Evolutionary conservation across 2,888 invertebrate genomes (phyloP).

Genomic region (Polymixis lichenea): DNA sequence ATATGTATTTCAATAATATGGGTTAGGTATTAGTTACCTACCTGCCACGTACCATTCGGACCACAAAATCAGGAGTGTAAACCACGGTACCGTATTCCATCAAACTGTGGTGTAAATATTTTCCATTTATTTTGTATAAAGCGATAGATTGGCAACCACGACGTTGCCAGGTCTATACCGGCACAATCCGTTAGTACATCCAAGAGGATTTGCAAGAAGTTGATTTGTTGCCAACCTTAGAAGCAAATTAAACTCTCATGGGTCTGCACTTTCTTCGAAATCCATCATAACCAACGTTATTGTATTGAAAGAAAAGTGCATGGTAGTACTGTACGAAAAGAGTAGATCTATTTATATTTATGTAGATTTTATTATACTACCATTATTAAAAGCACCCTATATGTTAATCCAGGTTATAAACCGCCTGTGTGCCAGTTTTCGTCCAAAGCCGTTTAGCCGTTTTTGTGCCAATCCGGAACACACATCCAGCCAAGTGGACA

Average conservation of each 20-base stretch:
- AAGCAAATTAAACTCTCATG: neutral
- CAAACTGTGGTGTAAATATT: constrained; percentile 2
- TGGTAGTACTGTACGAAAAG: no score
- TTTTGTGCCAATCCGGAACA: neutral
- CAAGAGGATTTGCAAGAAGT: no score
- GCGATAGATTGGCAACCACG: neutral
- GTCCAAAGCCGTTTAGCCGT: neutral
- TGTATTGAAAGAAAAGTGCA: neutral
- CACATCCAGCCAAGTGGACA: neutral
- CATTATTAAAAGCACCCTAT: neutral
- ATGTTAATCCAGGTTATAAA: neutral
- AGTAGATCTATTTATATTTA: neutral
- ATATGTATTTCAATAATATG: neutral
- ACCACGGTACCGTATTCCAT: constrained; percentile 3
- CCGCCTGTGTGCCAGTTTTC: neutral
- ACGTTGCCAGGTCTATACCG: neutral
- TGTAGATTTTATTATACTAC: no score
- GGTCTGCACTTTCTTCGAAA: neutral
- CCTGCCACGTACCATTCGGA: neutral
- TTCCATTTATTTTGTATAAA: constrained; percentile 7
- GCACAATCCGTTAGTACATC: neutral
- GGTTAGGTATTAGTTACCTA: neutral
- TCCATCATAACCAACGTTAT: neutral
- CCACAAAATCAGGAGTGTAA: constrained; percentile 4
- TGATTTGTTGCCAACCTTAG: neutral